A percentile compares a stretch with the other conserved stretches of the same genome.
These are phyloP conservation scores for Mormyrops attenuatus DNA, from an alignment of 2,797 vertebrate species.

Conservation along the genomic window DNA sequence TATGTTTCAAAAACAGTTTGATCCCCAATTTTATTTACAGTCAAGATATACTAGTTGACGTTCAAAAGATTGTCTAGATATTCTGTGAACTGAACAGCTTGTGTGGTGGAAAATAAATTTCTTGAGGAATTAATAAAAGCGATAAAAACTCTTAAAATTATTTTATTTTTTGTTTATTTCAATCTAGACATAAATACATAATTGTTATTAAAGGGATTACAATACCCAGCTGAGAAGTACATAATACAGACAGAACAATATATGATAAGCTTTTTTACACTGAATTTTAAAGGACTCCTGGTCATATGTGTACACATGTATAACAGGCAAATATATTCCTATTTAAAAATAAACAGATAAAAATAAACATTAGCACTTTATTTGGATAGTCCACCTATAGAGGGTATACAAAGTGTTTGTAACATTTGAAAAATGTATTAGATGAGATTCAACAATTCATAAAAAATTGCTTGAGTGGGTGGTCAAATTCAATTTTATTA, in stretches of 20 bases:
- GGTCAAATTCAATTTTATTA: neutral
- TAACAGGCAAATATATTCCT: neutral
- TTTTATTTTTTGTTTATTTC: neutral
- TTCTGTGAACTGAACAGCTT: neutral
- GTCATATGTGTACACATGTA: neutral
- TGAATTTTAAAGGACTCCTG: neutral
- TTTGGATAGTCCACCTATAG: neutral
- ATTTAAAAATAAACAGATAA: neutral
- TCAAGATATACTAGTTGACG: neutral
- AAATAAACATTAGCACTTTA: neutral
- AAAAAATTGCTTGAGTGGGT: neutral
- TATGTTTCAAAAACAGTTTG: neutral
- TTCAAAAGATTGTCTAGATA: neutral
- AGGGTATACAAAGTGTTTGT: neutral
- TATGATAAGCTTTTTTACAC: neutral
- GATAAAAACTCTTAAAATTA: neutral
- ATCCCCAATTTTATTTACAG: neutral
- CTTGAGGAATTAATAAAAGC: neutral
- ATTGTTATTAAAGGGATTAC: neutral
- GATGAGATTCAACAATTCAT: neutral
- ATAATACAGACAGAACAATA: neutral
- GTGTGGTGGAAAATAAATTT: neutral
- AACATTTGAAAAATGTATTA: neutral
- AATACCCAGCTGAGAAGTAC: neutral
- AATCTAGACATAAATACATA: neutral